A percentile compares a stretch with the other conserved stretches of the same genome.
These are phyloP conservation scores for Aradophagus sp. DNA, from an alignment of 1,140 invertebrate genomes.

Conservation along the genomic window DNA sequence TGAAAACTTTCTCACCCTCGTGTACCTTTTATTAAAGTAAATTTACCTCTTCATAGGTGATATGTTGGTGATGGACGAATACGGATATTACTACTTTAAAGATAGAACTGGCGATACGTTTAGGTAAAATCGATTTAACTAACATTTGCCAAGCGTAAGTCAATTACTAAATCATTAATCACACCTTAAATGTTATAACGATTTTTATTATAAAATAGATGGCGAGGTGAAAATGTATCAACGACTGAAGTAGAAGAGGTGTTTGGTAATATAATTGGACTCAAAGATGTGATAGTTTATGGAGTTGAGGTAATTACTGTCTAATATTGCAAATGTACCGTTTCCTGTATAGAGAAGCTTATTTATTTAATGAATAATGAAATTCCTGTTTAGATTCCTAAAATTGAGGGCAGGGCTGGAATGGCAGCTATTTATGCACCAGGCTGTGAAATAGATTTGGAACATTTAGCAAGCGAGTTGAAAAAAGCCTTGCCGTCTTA, in stretches of 20 bases:
- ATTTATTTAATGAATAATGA: no score
- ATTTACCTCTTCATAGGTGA: slow-evolving; percentile 79
- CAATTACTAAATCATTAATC: no score
- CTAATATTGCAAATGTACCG: no score
- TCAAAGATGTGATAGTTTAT: slow-evolving; percentile 86
- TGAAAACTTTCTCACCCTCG: not conserved
- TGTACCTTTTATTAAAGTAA: slow-evolving; percentile 3
- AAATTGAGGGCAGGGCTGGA: slow-evolving; percentile 93
- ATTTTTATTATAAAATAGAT: no score
- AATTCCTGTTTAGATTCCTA: slow-evolving; percentile 77
- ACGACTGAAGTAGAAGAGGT: slow-evolving; percentile 97
- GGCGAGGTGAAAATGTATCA: slow-evolving; percentile 96
- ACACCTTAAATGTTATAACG: no score
- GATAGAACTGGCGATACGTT: slow-evolving; percentile 98
- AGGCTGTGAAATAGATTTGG: slow-evolving; percentile 80
- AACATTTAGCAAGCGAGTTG: slow-evolving; percentile 78
- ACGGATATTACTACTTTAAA: slow-evolving; percentile 96
- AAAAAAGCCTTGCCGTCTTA: slow-evolving; percentile 85
- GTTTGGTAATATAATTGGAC: slow-evolving; percentile 85
- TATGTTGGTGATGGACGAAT: slow-evolving; percentile 91
- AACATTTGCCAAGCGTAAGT: no score
- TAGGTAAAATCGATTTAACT: no score
- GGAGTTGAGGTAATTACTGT: slow-evolving; percentile 90
- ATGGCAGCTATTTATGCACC: slow-evolving; percentile 95
- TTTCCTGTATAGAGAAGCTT: no score